phyloP scores from a whole-genome alignment of 1,140 invertebrate species.

The Tetramorium parvispinum region DNA sequence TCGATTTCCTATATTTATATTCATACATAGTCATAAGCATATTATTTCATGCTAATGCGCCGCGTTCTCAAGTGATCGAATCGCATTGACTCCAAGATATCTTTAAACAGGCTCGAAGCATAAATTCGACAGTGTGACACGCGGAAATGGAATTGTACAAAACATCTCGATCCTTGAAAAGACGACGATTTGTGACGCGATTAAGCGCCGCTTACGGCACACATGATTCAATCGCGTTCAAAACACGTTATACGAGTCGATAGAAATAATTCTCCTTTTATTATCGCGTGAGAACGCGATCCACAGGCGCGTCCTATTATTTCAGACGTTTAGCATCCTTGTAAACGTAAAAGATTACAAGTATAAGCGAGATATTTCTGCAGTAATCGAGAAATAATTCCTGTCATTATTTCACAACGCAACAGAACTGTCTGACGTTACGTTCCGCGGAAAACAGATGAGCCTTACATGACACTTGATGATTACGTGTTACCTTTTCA shows the following conservation, averaged over 20 bases:
- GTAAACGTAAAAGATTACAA: background rate
- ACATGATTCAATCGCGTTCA: background rate
- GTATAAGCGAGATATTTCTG: background rate
- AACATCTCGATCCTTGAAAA: background rate
- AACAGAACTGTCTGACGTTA: background rate
- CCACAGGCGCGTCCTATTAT: background rate
- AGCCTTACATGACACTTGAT: conserved; percentile 24
- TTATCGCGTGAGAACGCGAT: background rate
- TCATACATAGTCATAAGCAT: conserved; percentile 32
- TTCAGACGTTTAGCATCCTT: background rate
- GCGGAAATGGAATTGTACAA: conserved; percentile 6
- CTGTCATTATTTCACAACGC: conserved; percentile 3
- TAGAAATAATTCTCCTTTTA: background rate
- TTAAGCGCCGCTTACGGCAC: background rate
- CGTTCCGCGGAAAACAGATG: conserved; percentile 5
- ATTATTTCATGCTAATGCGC: conserved; percentile 8
- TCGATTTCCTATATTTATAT: background rate
- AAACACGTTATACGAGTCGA: background rate
- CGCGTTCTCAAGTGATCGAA: background rate
- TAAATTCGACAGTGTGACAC: background rate
- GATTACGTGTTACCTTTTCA: conserved; percentile 34
- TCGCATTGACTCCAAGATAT: background rate
- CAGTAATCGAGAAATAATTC: background rate
- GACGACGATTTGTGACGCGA: background rate
- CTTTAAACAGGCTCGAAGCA: background rate